Evolutionary conservation across 2,888 invertebrate species (phyloP), one percentile per base, ranked within the genome.

Genomic region (Cheilosia urbana): DNA sequence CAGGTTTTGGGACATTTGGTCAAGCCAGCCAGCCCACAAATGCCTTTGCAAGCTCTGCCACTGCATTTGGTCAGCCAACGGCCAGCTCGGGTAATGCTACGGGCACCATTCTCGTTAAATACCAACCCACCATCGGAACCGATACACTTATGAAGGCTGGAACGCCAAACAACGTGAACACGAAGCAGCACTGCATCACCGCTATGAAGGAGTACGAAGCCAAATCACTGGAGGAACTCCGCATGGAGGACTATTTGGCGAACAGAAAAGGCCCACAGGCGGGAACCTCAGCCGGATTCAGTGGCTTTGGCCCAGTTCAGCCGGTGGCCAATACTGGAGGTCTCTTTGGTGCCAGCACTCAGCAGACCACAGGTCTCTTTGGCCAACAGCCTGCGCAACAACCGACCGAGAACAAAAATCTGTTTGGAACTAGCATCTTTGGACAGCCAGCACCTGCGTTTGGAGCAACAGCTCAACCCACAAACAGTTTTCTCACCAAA

Each of bases 151-250:
- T 97, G 89, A 98, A 98, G 92, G 96, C 96, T 87, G 98, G 98
- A 0, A 94, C 95, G 2, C 95, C 96, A 2, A 96, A 95, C 90
- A 97, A 94, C 87, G 98, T 99, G 87, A 97, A 95, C 89, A 99
- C 98, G 0, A 96, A 97, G 89, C 98, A 98, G 91, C 97, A 98
- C 91, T 99, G 99, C 91, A 99, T 99, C 82, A 98, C 98, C 0
- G 98, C 98, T 78, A 99, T 99, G 99, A 98, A 98, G 93, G 98
- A 99, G 91, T 99, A 99, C 91, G 99, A 99, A 90, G 92, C 91
- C 62, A 99, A 99, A 92, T 98, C 98, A 0, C 92, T 99, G 27
- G 99, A 99, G 92, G 99, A 99, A 91, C 93, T 99, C 4, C 95
- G 99, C 11, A 93, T 96, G 72, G 99, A 99, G 90, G 99, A 99